phyloP scores from a whole-genome alignment of 2,113 vertebrate species.

The Irena cyanogastra region DNA sequence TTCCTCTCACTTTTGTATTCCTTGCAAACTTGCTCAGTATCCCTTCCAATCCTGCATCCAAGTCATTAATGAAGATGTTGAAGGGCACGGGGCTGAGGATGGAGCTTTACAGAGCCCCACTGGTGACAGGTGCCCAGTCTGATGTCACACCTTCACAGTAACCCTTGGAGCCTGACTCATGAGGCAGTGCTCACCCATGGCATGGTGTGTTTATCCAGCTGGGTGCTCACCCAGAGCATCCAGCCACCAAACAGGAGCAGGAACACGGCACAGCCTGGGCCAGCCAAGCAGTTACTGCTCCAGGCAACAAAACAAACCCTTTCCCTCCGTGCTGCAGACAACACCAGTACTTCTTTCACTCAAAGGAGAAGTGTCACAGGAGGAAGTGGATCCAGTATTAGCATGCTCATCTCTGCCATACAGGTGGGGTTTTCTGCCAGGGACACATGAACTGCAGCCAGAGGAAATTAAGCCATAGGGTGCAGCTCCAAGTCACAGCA shows the following conservation, averaged over 20 bases:
- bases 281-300: neutral
- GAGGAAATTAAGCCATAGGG: neutral
- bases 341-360: fast-evolving
- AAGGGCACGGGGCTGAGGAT: neutral
- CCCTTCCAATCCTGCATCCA: neutral
- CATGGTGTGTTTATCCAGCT: neutral
- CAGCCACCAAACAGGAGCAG: fast-evolving
- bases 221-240: neutral
- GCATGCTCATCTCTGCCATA: neutral
- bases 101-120: neutral
- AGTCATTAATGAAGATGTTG: neutral
- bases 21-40: neutral
- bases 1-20: neutral
- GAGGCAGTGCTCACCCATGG: neutral
- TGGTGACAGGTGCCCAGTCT: neutral
- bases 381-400: neutral
- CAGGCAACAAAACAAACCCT: neutral
- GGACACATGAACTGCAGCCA: neutral
- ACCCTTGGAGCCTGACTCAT: neutral
- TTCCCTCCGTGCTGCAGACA: neutral
- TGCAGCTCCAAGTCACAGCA: neutral
- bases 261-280: neutral
- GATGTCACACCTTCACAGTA: neutral
- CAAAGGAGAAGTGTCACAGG: fast-evolving
- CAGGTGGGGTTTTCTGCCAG: neutral